Conservation (phyloP, 1,140 invertebrate genomes). For the Zaprionus ghesquierei region DNA sequence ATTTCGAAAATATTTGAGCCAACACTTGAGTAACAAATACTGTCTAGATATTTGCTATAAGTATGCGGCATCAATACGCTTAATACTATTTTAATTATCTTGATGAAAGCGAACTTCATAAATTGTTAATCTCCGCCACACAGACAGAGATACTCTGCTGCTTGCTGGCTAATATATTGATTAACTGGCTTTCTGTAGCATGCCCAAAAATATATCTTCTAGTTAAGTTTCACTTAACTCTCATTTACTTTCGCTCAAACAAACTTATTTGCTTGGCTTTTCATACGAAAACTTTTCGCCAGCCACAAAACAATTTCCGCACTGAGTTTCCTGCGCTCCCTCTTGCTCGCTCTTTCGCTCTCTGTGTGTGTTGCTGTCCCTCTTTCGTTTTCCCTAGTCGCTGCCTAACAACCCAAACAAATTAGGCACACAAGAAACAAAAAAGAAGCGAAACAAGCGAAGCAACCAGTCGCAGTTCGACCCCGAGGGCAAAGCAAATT, state of each 20-base stretch:
- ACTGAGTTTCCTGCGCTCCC: slow-evolving; percentile 17
- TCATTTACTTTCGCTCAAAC: slow-evolving; percentile 76
- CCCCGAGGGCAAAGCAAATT: slow-evolving; percentile 39
- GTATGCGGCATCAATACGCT: not conserved
- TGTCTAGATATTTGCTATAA: not conserved
- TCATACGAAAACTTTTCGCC: slow-evolving; percentile 70
- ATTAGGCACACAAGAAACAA: slow-evolving; percentile 39
- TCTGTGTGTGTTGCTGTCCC: not conserved
- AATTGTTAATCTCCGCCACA: not conserved
- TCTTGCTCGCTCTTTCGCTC: not conserved
- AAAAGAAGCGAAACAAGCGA: slow-evolving; percentile 5
- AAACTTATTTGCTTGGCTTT: slow-evolving; percentile 62
- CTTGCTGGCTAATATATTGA: slow-evolving; percentile 56
- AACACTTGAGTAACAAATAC: not conserved
- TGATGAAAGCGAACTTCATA: not conserved
- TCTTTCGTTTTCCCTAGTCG: slow-evolving; percentile 6
- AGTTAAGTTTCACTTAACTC: slow-evolving; percentile 55
- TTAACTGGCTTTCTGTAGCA: slow-evolving; percentile 33
- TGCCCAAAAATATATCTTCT: slow-evolving; percentile 45
- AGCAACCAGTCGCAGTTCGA: slow-evolving; percentile 2
- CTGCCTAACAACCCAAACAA: slow-evolving; percentile 52
- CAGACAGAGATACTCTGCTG: not conserved
- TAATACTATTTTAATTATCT: not conserved
- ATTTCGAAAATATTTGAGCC: not conserved
- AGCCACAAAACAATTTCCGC: slow-evolving; percentile 76